A percentile compares a stretch with the other conserved stretches of the same genome.
Evolutionary conservation across 23 tunicate genomes (phyloP).

Genomic region (Clavelina lepadiformis): DNA sequence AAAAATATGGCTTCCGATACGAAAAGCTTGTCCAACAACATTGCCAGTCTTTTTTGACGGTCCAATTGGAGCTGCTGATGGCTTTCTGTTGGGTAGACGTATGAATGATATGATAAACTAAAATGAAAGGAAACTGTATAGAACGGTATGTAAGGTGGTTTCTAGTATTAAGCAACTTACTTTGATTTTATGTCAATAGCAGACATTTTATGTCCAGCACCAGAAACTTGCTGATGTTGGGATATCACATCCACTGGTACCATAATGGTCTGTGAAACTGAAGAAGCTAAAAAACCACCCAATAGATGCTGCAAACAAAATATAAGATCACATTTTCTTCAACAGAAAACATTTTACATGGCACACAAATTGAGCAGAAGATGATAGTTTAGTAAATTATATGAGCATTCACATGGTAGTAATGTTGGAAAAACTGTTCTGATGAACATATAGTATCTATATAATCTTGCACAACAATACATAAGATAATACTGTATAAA

Average conservation of each 20-base stretch:
- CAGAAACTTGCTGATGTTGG: constrained; percentile 88
- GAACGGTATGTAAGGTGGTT: too few relatives aligned
- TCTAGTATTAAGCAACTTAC: constrained; percentile 1
- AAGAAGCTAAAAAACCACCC: constrained; percentile 84
- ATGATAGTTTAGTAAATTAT: too few relatives aligned
- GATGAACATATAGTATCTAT: neutral
- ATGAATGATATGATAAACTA: neutral
- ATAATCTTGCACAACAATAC: neutral
- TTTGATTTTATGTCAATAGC: constrained; percentile 30
- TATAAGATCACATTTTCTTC: neutral
- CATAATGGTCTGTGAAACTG: constrained; percentile 91
- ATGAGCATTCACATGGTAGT: neutral
- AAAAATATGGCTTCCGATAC: constrained; percentile 37
- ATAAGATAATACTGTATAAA: neutral
- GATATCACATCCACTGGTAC: constrained; percentile 94
- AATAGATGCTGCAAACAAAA: constrained; percentile 49
- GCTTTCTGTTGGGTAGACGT: neutral
- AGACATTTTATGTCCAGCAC: constrained; percentile 62
- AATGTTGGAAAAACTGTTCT: neutral
- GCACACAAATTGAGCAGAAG: neutral
- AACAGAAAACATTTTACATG: neutral
- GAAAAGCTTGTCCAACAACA: constrained; percentile 66
- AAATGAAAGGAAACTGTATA: neutral
- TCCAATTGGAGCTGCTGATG: neutral
- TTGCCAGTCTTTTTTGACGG: constrained; percentile 10